Percentiles rank a stretch among this genome's conserved stretches.
Conservation (phyloP, 2,888 invertebrate species). For the Lasiommata megera region DNA sequence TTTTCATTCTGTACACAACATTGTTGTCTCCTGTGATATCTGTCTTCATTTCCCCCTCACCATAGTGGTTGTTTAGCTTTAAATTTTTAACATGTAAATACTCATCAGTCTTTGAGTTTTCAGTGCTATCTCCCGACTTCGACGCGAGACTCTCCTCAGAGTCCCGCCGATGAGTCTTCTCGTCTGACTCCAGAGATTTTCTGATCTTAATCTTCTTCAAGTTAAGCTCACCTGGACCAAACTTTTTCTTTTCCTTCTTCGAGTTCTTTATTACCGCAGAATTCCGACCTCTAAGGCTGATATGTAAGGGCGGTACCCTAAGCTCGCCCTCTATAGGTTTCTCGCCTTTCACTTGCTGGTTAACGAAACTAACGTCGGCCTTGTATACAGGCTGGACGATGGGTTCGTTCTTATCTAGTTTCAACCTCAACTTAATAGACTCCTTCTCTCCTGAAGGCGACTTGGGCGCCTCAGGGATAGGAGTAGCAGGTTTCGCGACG, state of each 20-base stretch:
- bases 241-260: slow-evolving; percentile 84
- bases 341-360: slow-evolving; percentile 73
- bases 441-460: slow-evolving; percentile 80
- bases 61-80: slow-evolving; percentile 66
- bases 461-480: slow-evolving; percentile 52
- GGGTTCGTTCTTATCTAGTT: slow-evolving; percentile 91
- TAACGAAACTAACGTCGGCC: slow-evolving; percentile 88
- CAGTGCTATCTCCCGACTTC: slow-evolving; percentile 57
- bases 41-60: slow-evolving; percentile 59
- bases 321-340: slow-evolving; percentile 84
- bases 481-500: slow-evolving; percentile 48
- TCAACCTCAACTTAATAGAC: slow-evolving; percentile 90
- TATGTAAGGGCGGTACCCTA: slow-evolving; percentile 93
- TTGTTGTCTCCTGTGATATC: slow-evolving; percentile 69
- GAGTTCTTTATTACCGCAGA: slow-evolving; percentile 92
- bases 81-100: slow-evolving; percentile 64
- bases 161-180: slow-evolving; percentile 61
- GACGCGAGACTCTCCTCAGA: slow-evolving; percentile 57
- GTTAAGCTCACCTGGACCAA: slow-evolving; percentile 70
- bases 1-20: slow-evolving; percentile 73
- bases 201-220: slow-evolving; percentile 80
- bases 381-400: slow-evolving; percentile 89
- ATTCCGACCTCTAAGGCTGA: slow-evolving; percentile 91
- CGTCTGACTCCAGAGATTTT: slow-evolving; percentile 63
- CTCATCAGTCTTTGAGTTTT: slow-evolving; percentile 67